phyloP scores from a whole-genome alignment of 2,888 invertebrate species.

The Limnephilus marmoratus region DNA sequence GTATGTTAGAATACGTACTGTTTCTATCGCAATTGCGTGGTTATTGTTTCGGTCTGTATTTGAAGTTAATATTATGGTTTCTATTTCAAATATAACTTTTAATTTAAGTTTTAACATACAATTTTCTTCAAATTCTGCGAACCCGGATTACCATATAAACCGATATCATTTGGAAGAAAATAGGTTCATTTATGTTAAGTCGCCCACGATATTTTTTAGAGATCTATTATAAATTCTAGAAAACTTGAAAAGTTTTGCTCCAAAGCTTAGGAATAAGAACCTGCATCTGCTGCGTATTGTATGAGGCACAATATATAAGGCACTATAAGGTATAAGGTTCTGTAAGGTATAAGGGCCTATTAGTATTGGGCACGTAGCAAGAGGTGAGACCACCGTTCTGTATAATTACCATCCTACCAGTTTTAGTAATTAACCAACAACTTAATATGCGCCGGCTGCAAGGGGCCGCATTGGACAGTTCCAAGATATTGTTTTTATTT shows the following conservation, averaged over 20 bases:
- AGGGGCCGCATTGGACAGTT: background rate
- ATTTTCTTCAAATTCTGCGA: too few species aligned
- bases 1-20: too few species aligned
- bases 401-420: conserved; percentile 28
- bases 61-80: too few species aligned
- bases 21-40: too few species aligned
- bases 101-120: too few species aligned
- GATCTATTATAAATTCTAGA: too few species aligned
- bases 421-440: conserved; percentile 28
- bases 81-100: too few species aligned
- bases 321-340: background rate
- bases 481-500: background rate
- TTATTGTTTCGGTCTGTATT: too few species aligned
- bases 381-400: conserved; percentile 27
- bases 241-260: background rate
- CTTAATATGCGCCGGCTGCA: background rate
- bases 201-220: background rate
- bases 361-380: background rate
- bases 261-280: background rate
- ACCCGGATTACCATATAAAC: too few species aligned
- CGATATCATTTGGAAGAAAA: too few species aligned
- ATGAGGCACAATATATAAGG: background rate
- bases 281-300: background rate
- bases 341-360: background rate
- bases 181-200: background rate